Evolutionary conservation across 2,113 vertebrate genomes (phyloP).

Genomic region (Pluvialis apricaria): DNA sequence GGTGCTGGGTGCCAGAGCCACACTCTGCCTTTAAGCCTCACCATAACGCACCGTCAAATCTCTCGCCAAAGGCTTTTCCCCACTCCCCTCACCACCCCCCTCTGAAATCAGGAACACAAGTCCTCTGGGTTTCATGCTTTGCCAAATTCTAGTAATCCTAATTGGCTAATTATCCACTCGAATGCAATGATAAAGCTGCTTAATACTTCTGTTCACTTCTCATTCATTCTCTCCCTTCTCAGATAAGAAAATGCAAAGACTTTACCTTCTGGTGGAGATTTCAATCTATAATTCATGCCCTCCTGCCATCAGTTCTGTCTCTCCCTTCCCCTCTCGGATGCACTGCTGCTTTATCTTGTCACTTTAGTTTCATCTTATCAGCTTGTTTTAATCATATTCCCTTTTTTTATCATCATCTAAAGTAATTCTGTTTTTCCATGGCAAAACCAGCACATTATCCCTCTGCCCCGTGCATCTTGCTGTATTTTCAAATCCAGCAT

Average conservation of each 20-base stretch:
- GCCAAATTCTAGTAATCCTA: slow-evolving; percentile 40
- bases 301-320: background rate
- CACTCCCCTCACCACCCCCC: background rate
- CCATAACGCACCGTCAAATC: background rate
- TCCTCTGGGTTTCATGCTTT: slow-evolving; percentile 3
- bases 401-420: background rate
- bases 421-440: background rate
- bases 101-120: background rate
- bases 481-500: background rate
- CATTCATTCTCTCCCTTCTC: background rate
- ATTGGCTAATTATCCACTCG: slow-evolving; percentile 57
- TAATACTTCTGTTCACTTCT: slow-evolving; percentile 5
- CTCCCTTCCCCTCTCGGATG: background rate
- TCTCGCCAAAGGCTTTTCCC: background rate
- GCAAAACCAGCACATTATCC: background rate
- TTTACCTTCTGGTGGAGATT: background rate
- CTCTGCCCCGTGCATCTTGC: background rate
- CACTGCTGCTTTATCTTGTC: slow-evolving; percentile 26
- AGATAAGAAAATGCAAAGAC: slow-evolving; percentile 27
- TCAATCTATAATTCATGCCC: slow-evolving; percentile 31
- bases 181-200: slow-evolving; percentile 22
- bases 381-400: background rate
- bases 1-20: background rate
- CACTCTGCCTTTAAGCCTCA: background rate
- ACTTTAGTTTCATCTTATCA: slow-evolving; percentile 26